Conservation (phyloP, 1,140 invertebrate species). For the Drosophila tropicalis region DNA sequence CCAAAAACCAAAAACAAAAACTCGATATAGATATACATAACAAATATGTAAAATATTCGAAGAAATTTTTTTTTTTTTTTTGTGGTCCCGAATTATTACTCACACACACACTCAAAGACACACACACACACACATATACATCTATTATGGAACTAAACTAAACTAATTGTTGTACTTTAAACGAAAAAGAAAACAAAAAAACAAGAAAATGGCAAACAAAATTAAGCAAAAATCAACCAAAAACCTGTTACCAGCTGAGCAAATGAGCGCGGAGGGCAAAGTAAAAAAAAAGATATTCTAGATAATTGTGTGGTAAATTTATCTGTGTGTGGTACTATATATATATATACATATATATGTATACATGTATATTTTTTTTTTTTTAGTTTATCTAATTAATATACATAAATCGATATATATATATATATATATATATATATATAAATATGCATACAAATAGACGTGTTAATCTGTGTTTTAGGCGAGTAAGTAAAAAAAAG, state of each 20-base stretch:
- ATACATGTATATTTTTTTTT: constrained; percentile 21
- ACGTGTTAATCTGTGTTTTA: constrained; percentile 81
- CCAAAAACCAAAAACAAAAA: neutral
- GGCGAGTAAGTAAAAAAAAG: constrained; percentile 68
- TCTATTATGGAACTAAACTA: constrained; percentile 62
- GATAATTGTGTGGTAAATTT: constrained; percentile 73
- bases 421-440: constrained; percentile 36
- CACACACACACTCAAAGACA: constrained; percentile 6
- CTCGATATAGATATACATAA: neutral
- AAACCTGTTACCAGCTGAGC: constrained; percentile 43
- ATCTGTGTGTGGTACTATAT: constrained; percentile 62
- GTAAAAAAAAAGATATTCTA: constrained; percentile 59
- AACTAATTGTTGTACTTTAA: constrained; percentile 78
- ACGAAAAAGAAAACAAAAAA: neutral
- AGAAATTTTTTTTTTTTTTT: constrained; percentile 36
- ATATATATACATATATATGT: constrained; percentile 26
- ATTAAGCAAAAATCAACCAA: constrained; percentile 11
- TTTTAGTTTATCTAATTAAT: constrained; percentile 58
- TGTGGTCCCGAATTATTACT: neutral
- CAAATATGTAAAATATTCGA: constrained; percentile 48
- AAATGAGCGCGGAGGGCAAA: constrained; percentile 30
- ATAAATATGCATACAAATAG: constrained; percentile 65
- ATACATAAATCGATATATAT: constrained; percentile 31
- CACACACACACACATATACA: constrained; percentile 26
- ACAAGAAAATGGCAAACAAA: neutral